Conservation (phyloP, 2,888 invertebrate genomes). For the Vesta saturnalis region DNA sequence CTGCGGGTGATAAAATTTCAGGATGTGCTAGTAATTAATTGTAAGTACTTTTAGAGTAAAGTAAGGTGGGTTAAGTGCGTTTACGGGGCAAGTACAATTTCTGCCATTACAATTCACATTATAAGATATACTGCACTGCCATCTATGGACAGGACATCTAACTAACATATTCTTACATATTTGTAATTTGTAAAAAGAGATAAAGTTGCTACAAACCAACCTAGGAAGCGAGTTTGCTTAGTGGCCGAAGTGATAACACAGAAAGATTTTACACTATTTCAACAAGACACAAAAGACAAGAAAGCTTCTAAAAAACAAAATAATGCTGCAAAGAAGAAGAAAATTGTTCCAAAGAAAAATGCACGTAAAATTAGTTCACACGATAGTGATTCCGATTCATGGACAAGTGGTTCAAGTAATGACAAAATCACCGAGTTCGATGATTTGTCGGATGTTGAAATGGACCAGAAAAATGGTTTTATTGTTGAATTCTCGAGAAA, state of each 20-base stretch:
- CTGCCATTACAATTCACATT: too few species aligned
- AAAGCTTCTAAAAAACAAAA: conserved; percentile 24
- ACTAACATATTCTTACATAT: too few species aligned
- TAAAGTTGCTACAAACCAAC: conserved; percentile 31
- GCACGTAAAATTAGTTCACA: conserved; percentile 28
- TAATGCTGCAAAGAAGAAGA: conserved; percentile 20
- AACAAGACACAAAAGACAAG: conserved; percentile 27
- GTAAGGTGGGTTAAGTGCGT: too few species aligned
- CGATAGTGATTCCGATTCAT: conserved; percentile 31
- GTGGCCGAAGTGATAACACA: conserved; percentile 28
- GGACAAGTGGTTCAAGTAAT: conserved; percentile 25
- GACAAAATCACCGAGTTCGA: conserved; percentile 29
- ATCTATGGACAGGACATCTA: too few species aligned
- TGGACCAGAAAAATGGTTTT: conserved; percentile 3
- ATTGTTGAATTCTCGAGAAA: conserved; percentile 12
- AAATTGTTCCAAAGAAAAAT: conserved; percentile 20
- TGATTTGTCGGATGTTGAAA: conserved; percentile 29
- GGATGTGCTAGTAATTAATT: too few species aligned
- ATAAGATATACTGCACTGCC: too few species aligned
- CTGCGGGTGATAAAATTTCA: too few species aligned
- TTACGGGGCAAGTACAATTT: too few species aligned
- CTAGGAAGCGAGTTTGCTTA: conserved; percentile 32
- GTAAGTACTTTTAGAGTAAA: too few species aligned
- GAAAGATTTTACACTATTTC: conserved; percentile 24
- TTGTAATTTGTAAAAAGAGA: conserved; percentile 25